These are phyloP conservation scores for Agonopterix heracliana DNA, from an alignment of 2,888 invertebrate genomes.

Conservation along the genomic window DNA sequence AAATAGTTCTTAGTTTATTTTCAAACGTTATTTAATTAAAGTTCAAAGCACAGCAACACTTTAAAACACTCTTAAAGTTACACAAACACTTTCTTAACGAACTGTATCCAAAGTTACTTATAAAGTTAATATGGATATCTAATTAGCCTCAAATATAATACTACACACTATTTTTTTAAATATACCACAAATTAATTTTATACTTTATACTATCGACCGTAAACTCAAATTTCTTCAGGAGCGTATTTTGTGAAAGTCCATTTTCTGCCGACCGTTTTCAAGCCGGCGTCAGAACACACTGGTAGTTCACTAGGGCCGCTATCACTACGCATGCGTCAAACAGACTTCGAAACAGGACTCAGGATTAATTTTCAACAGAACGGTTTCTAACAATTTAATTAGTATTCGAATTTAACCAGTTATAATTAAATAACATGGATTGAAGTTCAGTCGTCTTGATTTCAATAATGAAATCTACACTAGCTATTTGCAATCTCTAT, in stretches of 20 bases:
- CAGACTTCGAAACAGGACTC: neutral
- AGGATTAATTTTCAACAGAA: neutral
- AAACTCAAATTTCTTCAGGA: neutral
- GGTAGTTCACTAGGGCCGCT: neutral
- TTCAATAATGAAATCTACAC: neutral
- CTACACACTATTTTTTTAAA: too few species aligned
- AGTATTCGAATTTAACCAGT: neutral
- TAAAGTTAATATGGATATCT: too few species aligned
- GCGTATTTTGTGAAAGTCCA: neutral
- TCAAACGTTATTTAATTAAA: too few species aligned
- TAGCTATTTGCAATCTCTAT: too few species aligned
- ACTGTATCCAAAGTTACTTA: too few species aligned
- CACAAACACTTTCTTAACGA: too few species aligned
- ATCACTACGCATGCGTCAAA: conserved; percentile 3
- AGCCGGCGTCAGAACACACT: neutral
- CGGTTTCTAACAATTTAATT: neutral
- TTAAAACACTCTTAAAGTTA: too few species aligned
- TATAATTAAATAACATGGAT: neutral
- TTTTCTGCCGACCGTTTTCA: neutral
- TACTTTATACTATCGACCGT: too few species aligned
- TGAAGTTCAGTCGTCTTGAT: neutral
- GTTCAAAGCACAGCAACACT: too few species aligned
- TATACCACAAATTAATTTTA: too few species aligned
- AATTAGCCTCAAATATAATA: too few species aligned
- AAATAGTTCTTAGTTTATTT: too few species aligned